Percentiles rank a stretch among this genome's conserved stretches.
phyloP scores from a whole-genome alignment of 2,797 vertebrate genomes.

The Nasua narica region DNA sequence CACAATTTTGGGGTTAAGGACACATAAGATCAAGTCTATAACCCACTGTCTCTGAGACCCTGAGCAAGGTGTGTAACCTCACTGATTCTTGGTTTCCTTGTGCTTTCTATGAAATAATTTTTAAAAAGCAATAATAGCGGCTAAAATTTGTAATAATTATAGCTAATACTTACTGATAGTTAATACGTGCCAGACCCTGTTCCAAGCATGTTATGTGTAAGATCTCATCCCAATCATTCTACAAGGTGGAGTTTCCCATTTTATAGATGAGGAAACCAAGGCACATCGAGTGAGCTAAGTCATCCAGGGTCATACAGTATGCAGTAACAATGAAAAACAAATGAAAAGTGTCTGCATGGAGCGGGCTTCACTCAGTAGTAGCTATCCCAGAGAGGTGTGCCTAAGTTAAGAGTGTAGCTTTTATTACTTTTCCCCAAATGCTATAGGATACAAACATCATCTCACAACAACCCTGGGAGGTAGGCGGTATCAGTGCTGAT shows the following conservation, averaged over 20 bases:
- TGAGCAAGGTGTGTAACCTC: neutral
- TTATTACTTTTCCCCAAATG: neutral
- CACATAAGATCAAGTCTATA: neutral
- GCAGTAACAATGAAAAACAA: neutral
- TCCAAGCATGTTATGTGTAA: neutral
- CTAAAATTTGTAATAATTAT: neutral
- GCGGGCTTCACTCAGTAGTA: neutral
- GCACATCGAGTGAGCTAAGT: neutral
- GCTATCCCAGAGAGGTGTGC: no score
- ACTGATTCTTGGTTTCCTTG: neutral
- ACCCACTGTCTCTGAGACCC: neutral
- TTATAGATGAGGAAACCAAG: neutral
- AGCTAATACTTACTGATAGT: neutral
- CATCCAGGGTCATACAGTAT: neutral
- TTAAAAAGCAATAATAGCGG: neutral
- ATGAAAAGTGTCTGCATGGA: neutral
- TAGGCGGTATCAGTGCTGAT: neutral
- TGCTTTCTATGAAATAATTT: neutral
- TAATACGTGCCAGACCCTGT: neutral
- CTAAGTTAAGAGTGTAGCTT: neutral
- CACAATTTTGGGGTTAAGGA: no score
- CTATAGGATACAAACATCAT: neutral
- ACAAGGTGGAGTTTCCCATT: neutral
- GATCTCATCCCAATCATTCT: neutral
- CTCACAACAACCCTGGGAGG: neutral